Base-by-base conservation (phyloP, 2,113 vertebrate species). In the Excalfactoria chinensis region DNA sequence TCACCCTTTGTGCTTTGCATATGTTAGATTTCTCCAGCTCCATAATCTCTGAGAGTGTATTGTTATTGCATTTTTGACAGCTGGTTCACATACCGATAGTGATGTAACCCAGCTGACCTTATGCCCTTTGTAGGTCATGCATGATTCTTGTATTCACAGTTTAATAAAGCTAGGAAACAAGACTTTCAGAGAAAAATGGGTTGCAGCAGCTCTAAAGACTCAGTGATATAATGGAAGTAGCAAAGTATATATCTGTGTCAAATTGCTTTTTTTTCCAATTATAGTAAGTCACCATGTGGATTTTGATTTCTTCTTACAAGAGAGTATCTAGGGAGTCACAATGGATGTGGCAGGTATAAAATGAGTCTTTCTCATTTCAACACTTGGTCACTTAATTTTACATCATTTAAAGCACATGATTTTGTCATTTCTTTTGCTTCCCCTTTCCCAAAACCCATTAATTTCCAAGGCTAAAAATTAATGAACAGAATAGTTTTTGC, bases 21-120 rank as follows among this genome's bases (percentile, higher is more conserved):
- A 0, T 64, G 67, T 79, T 76, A 63, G 84, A 68, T 21, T 86
- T 74, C 71, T 89, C 81, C 77, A 44, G 82, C 70, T 73, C 75
- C 68, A 40, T 92, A 91, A 88, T 84, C 64, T 89, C 90, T 35
- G 74, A 91, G 59, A 92, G 35, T 49, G 40, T 78, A 78, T 49
- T 91, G 67, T 93, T 95, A 91, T 95, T 94, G 83, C 86, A 81
- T 93, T 96, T 96, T 96, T 96, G 95, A 90, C 95, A 96, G 94
- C 93, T 95, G 96, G 89, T 95, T 90, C 84, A 1, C 90, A 95
- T 96, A 94, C 94, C 93, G 84, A 28, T 71, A 89, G 66, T 78
- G 86, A 95, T 96, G 90, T 81, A 93, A 95, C 90, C 93, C 96
- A 95, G 85, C 80, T 95, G 96, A 93, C 93, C 88, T 91, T 90